A percentile compares a stretch with the other conserved stretches of the same genome.
Conservation (phyloP, 2,888 invertebrate genomes). For the Phorcus lineatus region DNA sequence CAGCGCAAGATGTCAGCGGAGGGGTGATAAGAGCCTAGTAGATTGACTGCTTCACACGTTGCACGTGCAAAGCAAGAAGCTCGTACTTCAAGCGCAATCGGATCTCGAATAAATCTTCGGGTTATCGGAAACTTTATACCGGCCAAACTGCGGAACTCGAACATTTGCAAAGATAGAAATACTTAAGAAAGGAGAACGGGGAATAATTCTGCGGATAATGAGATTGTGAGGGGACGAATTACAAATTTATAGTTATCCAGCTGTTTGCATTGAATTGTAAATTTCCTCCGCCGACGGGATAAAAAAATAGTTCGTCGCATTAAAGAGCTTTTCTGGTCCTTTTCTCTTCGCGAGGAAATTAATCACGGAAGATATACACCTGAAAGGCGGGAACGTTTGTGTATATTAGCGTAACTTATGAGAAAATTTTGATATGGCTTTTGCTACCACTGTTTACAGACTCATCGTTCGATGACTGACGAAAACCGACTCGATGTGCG, state of each 20-base stretch:
- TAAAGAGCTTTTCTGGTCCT: not conserved
- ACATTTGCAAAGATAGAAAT: slow-evolving; percentile 20
- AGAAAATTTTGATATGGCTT: slow-evolving; percentile 5
- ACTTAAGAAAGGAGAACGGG: slow-evolving; percentile 29
- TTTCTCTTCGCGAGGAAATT: slow-evolving; percentile 17
- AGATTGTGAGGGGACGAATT: slow-evolving; percentile 23
- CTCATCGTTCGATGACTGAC: not conserved
- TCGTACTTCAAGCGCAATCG: not conserved
- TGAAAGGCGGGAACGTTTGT: slow-evolving; percentile 20
- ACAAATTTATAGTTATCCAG: slow-evolving; percentile 30
- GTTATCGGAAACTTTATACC: slow-evolving; percentile 16
- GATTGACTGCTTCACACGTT: slow-evolving; percentile 12
- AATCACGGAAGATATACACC: slow-evolving; percentile 6
- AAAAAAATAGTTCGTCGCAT: slow-evolving; percentile 14
- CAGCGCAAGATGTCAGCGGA: not conserved
- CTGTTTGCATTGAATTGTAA: slow-evolving; percentile 27
- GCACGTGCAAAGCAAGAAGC: not conserved
- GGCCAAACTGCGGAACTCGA: not conserved
- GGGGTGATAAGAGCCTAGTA: not conserved
- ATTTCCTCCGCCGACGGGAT: not conserved
- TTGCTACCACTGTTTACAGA: not conserved
- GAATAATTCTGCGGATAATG: slow-evolving; percentile 29
- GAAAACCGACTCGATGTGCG: slow-evolving; percentile 15
- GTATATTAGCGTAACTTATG: slow-evolving; percentile 23
- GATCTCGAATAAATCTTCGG: slow-evolving; percentile 11